These are phyloP conservation scores for Sitophilus oryzae DNA, from an alignment of 1,140 invertebrate species.

Conservation along the genomic window DNA sequence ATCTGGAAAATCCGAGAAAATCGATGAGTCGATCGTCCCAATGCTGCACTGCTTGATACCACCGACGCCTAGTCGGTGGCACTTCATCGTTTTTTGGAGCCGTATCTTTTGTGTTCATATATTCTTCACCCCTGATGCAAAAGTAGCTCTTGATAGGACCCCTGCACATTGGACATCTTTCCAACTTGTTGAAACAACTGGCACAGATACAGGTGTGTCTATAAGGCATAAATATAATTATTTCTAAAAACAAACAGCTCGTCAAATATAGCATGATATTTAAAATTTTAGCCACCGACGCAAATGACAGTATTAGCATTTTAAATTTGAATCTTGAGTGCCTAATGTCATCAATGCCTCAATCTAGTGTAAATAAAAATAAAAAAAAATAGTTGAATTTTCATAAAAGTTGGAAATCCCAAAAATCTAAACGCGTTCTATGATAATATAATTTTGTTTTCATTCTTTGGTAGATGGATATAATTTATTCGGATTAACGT, in stretches of 20 bases:
- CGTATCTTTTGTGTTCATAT: constrained; percentile 44
- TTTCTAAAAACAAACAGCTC: no score
- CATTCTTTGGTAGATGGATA: no score
- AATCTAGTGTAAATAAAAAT: no score
- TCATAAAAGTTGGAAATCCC: no score
- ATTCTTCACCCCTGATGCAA: constrained; percentile 68
- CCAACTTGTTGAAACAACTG: constrained; percentile 64
- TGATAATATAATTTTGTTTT: no score
- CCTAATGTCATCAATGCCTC: no score
- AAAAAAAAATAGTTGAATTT: no score
- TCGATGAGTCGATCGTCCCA: constrained; percentile 59
- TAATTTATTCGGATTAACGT: no score
- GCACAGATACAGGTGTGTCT: constrained; percentile 78
- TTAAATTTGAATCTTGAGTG: background rate
- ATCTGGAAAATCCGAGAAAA: constrained; percentile 54
- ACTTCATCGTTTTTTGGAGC: constrained; percentile 44
- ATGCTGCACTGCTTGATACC: constrained; percentile 52
- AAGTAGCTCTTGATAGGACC: constrained; percentile 75
- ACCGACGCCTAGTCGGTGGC: constrained; percentile 25
- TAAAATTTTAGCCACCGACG: no score
- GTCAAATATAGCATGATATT: no score
- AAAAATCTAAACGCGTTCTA: no score
- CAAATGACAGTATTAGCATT: constrained; percentile 11
- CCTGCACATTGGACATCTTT: constrained; percentile 77
- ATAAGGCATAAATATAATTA: no score